These are phyloP conservation scores for Lasioglossum villosulum DNA, from an alignment of 2,888 invertebrate species.

Conservation along the genomic window DNA sequence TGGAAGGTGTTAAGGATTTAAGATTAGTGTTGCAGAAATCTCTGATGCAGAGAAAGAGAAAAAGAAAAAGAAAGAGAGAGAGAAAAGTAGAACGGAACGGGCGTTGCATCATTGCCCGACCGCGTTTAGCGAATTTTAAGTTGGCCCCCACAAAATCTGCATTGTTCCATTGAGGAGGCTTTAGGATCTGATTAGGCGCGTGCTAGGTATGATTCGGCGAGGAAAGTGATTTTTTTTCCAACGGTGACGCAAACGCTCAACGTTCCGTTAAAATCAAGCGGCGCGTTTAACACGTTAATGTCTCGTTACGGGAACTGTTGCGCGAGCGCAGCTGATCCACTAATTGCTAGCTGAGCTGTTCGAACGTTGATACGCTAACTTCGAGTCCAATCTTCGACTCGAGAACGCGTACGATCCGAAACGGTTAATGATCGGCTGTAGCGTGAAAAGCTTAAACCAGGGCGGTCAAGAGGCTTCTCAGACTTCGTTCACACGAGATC, in stretches of 20 bases:
- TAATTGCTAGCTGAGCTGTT: conserved; percentile 5
- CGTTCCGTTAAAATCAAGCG: conserved; percentile 46
- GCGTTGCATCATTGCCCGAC: conserved; percentile 45
- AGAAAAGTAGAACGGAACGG: conserved; percentile 67
- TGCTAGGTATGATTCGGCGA: neutral
- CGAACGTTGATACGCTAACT: neutral
- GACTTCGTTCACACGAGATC: conserved; percentile 2
- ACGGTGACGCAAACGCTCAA: conserved; percentile 17
- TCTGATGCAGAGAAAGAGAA: neutral
- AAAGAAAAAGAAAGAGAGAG: neutral
- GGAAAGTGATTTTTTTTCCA: conserved; percentile 39
- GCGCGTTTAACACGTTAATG: conserved; percentile 30
- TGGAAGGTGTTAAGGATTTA: neutral
- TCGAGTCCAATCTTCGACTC: neutral
- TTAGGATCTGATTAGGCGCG: conserved; percentile 41
- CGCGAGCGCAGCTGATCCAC: conserved; percentile 1
- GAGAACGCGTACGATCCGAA: neutral
- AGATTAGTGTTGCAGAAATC: conserved; percentile 45
- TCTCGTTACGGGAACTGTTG: conserved; percentile 18
- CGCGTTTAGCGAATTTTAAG: conserved; percentile 47
- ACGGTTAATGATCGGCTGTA: neutral
- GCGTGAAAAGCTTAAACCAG: neutral
- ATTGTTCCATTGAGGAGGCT: conserved; percentile 40
- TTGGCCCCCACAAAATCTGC: conserved; percentile 30
- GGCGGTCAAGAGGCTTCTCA: conserved; percentile 4